Conservation (phyloP, 2,113 vertebrate genomes). For the Centropristis striata region DNA sequence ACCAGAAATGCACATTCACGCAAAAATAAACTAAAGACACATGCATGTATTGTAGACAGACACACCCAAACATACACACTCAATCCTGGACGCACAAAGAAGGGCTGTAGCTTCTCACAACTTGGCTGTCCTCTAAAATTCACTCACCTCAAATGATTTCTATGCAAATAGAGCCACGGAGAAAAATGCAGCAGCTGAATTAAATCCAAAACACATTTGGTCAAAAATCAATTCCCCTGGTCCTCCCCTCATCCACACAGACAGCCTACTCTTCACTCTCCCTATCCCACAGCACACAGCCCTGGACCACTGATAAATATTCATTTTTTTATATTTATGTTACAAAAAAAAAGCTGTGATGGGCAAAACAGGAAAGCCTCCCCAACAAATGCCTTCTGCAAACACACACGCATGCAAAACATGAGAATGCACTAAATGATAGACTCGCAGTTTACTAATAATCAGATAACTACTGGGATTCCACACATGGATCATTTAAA, state of each 20-base stretch:
- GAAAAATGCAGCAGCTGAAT: conserved; percentile 81
- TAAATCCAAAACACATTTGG: conserved; percentile 89
- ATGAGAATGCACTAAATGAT: conserved; percentile 9
- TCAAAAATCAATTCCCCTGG: conserved; percentile 90
- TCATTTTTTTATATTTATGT: conserved; percentile 81
- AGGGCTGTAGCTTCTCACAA: conserved; percentile 19
- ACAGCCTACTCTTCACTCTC: conserved; percentile 60
- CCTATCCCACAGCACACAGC: conserved; percentile 68
- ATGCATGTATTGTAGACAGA: not conserved
- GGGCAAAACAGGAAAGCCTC: conserved; percentile 80
- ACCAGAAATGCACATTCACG: not conserved
- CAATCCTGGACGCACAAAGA: conserved; percentile 21
- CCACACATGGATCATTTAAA: conserved; percentile 38
- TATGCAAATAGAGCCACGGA: conserved; percentile 86
- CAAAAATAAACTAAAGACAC: conserved; percentile 22
- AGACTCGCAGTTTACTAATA: conserved; percentile 31
- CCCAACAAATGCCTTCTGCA: conserved; percentile 55
- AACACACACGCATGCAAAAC: conserved; percentile 11
- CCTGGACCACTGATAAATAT: conserved; percentile 87
- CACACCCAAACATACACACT: conserved; percentile 7
- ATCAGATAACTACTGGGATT: conserved; percentile 48
- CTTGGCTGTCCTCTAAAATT: conserved; percentile 82
- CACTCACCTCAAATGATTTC: conserved; percentile 90
- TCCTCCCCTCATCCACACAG: conserved; percentile 51
- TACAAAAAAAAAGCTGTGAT: conserved; percentile 83